Percentiles rank a stretch among this genome's conserved stretches.
Evolutionary conservation across 2,113 vertebrate genomes (phyloP).

Genomic region (Spheniscus mendiculus): DNA sequence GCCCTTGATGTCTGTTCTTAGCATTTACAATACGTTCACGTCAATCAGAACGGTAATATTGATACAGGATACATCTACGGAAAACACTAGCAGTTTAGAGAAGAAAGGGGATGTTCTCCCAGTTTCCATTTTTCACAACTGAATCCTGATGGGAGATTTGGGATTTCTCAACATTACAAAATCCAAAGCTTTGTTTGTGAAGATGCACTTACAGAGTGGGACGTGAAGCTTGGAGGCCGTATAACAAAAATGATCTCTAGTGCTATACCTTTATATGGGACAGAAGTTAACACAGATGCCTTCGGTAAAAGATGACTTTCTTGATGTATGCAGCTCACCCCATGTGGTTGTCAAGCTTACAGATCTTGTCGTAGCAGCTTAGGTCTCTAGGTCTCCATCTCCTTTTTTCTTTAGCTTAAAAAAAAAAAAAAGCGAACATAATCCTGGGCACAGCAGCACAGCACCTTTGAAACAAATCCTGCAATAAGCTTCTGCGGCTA

Average conservation of each 20-base stretch:
- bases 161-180: background rate
- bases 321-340: background rate
- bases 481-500: background rate
- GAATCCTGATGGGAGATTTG: background rate
- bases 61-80: background rate
- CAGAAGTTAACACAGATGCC: conserved; percentile 1
- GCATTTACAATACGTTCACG: background rate
- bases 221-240: background rate
- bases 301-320: background rate
- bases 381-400: conserved; percentile 18
- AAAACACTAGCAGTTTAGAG: background rate
- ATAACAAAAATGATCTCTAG: background rate
- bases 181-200: background rate
- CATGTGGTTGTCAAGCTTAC: background rate
- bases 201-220: rapidly evolving
- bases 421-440: background rate
- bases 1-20: background rate
- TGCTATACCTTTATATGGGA: background rate
- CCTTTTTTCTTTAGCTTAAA: background rate
- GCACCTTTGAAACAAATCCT: background rate
- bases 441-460: background rate
- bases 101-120: background rate
- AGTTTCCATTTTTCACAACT: background rate
- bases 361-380: background rate
- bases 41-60: background rate